phyloP scores from a whole-genome alignment of 2,113 vertebrate species.

The Brienomyrus brachyistius region DNA sequence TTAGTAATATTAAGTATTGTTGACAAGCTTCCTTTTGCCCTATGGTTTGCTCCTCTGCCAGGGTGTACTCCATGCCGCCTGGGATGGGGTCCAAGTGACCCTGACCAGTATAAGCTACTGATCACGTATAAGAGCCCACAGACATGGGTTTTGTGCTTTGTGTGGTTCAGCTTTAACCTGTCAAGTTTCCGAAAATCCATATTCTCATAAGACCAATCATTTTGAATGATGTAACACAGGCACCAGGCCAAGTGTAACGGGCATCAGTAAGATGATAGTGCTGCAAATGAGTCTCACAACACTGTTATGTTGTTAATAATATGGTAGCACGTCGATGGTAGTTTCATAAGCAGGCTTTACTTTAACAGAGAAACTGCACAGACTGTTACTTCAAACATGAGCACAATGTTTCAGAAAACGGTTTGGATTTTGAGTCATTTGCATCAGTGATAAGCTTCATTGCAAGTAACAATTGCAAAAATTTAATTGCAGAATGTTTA shows the following conservation, averaged over 20 bases:
- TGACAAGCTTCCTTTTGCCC: background rate
- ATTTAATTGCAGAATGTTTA: background rate
- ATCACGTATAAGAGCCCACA: background rate
- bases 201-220: background rate
- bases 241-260: background rate
- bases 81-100: background rate
- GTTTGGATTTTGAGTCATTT: background rate
- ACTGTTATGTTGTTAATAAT: background rate
- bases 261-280: background rate
- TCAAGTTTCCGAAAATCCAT: background rate
- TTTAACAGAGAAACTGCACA: background rate
- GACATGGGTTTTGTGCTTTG: background rate
- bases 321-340: background rate
- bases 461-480: background rate
- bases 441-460: background rate
- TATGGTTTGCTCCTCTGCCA: background rate
- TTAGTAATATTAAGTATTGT: background rate
- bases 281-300: background rate
- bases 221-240: background rate
- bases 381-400: background rate
- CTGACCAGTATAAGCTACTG: background rate
- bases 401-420: background rate
- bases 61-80: background rate
- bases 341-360: background rate
- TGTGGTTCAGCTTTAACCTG: background rate